Conservation (phyloP, 1,140 invertebrate species). For the Philaenus spumarius region DNA sequence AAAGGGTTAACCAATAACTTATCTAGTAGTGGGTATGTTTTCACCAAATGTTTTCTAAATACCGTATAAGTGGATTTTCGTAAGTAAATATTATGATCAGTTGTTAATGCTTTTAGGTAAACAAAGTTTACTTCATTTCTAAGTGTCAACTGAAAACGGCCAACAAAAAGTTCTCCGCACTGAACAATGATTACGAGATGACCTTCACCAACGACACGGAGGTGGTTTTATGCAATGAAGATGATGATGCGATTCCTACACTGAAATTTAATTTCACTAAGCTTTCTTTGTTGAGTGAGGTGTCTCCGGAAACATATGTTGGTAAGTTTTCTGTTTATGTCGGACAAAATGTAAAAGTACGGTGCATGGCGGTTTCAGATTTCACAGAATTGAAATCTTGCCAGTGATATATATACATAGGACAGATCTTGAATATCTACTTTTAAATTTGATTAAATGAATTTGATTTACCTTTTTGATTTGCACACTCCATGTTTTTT, state of each 20-base stretch:
- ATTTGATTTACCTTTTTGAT: too few relatives aligned
- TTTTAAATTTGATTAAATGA: too few relatives aligned
- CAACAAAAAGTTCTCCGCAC: conserved; percentile 78
- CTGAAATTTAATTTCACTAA: conserved; percentile 78
- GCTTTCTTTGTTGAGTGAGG: conserved; percentile 65
- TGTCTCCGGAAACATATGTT: conserved; percentile 57
- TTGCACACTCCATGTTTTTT: too few relatives aligned
- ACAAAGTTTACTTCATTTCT: conserved; percentile 84
- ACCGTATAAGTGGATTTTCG: too few relatives aligned
- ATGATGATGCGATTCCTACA: conserved; percentile 57
- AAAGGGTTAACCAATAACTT: too few relatives aligned
- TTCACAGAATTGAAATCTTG: too few relatives aligned
- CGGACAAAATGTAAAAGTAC: too few relatives aligned
- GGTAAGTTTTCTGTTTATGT: conserved; percentile 47
- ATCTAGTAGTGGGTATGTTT: background rate
- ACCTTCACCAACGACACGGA: conserved; percentile 76
- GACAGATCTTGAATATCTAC: too few relatives aligned
- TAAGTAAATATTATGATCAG: background rate
- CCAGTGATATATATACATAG: too few relatives aligned
- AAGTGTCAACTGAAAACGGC: conserved; percentile 78
- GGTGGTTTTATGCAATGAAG: conserved; percentile 62
- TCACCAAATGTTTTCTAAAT: background rate
- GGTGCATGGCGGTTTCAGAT: too few relatives aligned
- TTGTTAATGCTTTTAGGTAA: conserved; percentile 47
- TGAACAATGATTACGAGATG: conserved; percentile 97